Base-by-base conservation (phyloP, 2,113 vertebrate species). In the Protomyctophum bolini region DNA sequence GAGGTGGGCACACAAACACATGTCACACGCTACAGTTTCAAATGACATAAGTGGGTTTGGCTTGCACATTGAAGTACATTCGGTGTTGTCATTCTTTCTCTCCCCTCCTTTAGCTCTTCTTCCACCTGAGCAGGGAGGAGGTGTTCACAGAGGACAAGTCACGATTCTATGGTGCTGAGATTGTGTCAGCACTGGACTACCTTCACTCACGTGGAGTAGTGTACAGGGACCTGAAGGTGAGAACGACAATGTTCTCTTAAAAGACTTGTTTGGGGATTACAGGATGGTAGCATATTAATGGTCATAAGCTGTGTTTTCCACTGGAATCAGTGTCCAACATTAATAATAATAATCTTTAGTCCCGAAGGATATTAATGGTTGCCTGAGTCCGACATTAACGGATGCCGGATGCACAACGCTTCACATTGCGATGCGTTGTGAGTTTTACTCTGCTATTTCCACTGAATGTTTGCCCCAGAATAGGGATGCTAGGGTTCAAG, bases 221-320 rank as follows among this genome's bases (percentile, higher is more conserved):
- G 2, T 97, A 97, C 81, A 88, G 96, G 0, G 96, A 97, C 80
- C 94, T 97, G 46, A 97, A 97, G 95, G 96, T 96, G 73, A 88
- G 21, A 0, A 29, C 1, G 0, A 33, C 45, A 9, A 15, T 50
- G 6, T n/a, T 14, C 12, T 10, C 54, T 14, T 11, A 45, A 21
- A 21, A 21, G 1, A 21, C 21, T 21, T 21, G 1, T 21, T 21
- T 21, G 21, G 1, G 21, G 21, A 21, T 21, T 21, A 21, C 21
- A 21, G 21, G 21, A 21, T 21, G 21, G 21, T 21, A 21, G 21
- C 21, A 21, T 21, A 21, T 21, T 21, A 21, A 21, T 21, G 21
- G 21, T 21, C 21, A 21, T 21, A 21, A 21, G 21, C 21, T 21
- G 21, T 21, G 21, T 21, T 21, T 21, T 21, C 21, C 21, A 21